phyloP scores from a whole-genome alignment of 2,888 invertebrate species.

The Aphodius granarius region DNA sequence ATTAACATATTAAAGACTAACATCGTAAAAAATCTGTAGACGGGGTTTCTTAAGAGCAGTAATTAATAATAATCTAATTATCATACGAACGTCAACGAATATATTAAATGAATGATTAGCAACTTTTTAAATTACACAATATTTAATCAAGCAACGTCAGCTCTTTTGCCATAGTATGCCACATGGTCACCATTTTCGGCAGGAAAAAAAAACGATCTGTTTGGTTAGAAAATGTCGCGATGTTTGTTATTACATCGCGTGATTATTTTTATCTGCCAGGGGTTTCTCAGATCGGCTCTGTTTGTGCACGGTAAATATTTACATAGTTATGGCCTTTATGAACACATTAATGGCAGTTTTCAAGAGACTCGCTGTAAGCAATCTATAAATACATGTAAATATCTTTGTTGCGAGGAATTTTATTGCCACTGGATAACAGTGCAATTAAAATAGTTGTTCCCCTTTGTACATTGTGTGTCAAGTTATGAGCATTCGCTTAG shows the following conservation, averaged over 20 bases:
- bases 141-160: not conserved
- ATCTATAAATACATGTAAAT: not conserved
- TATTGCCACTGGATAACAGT: not conserved
- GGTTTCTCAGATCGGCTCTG: not conserved
- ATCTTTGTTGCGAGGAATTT: not conserved
- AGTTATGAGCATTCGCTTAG: not conserved
- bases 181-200: not conserved
- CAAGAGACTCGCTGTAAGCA: not conserved
- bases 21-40: not conserved
- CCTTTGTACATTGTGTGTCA: not conserved
- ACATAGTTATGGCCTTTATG: conserved; percentile 3
- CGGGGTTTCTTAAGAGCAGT: not conserved
- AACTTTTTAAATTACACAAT: not conserved
- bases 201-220: not conserved
- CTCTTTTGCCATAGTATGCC: not conserved
- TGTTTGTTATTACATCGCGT: not conserved
- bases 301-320: conserved; percentile 11
- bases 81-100: not conserved
- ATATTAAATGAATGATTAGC: not conserved
- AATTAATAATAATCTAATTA: not conserved
- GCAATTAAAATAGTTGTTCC: not conserved
- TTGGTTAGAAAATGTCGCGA: not conserved
- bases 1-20: not conserved
- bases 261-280: not conserved
- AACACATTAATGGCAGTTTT: conserved; percentile 8